A percentile compares a stretch with the other conserved stretches of the same genome.
phyloP scores from a whole-genome alignment of 2,888 invertebrate species.

The Clepsis dumicolana region DNA sequence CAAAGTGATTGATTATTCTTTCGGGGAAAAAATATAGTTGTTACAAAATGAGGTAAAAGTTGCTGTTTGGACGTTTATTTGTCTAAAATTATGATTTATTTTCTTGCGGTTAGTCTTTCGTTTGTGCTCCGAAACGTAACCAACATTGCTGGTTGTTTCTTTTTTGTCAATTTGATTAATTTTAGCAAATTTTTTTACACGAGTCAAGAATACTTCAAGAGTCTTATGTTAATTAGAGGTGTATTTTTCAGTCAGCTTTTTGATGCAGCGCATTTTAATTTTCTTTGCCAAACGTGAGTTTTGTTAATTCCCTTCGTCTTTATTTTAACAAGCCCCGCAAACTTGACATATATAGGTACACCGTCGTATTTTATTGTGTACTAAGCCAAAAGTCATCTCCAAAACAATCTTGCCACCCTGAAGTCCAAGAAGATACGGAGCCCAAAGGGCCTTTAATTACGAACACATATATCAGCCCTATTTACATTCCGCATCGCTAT shows the following conservation, averaged over 20 bases:
- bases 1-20: slow-evolving; percentile 71
- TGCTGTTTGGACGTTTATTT: slow-evolving; percentile 30
- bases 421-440: not conserved
- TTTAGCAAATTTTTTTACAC: not conserved
- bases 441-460: not conserved
- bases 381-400: not conserved
- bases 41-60: slow-evolving; percentile 33
- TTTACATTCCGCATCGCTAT: slow-evolving; percentile 19
- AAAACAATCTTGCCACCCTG: not conserved
- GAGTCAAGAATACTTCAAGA: not conserved
- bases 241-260: too few species aligned
- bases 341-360: too few species aligned
- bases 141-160: not conserved
- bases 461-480: not conserved
- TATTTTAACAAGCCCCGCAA: too few species aligned
- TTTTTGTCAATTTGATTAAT: not conserved
- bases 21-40: slow-evolving; percentile 56
- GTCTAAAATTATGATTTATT: slow-evolving; percentile 29
- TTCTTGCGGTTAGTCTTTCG: not conserved
- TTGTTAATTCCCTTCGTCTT: too few species aligned
- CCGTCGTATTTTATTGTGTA: not conserved
- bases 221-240: too few species aligned
- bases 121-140: not conserved
- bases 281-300: too few species aligned
- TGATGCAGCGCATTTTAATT: too few species aligned